Percentiles rank a stretch among this genome's conserved stretches.
Conservation (phyloP, 2,797 vertebrate species). For the Enteromius mattozi region DNA sequence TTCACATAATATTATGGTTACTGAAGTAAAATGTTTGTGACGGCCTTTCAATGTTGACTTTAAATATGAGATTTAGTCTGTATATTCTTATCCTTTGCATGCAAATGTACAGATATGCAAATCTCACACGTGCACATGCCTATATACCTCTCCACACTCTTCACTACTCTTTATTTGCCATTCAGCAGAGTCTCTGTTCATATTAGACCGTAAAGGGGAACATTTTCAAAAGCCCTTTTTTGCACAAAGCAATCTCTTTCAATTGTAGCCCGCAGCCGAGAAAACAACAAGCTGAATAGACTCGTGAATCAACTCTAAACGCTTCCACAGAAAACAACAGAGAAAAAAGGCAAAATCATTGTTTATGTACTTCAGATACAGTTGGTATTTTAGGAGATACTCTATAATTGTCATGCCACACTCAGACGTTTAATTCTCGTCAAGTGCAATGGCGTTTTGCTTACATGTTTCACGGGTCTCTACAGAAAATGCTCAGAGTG, state of each 20-base stretch:
- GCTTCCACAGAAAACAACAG: constrained; percentile 49
- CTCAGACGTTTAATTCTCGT: constrained; percentile 26
- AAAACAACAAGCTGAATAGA: constrained; percentile 71
- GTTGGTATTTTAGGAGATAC: constrained; percentile 64
- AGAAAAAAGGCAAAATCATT: constrained; percentile 27
- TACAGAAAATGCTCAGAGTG: constrained; percentile 69
- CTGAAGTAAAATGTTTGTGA: neutral
- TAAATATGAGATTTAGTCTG: neutral
- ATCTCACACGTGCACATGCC: neutral
- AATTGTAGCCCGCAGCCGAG: constrained; percentile 73
- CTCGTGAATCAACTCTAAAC: constrained; percentile 46
- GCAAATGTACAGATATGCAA: constrained; percentile 33
- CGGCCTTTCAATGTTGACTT: neutral
- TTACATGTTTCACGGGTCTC: constrained; percentile 69
- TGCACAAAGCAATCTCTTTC: constrained; percentile 73
- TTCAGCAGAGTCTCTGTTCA: constrained; percentile 66
- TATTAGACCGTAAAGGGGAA: constrained; percentile 66
- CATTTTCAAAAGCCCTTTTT: constrained; percentile 73
- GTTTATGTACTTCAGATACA: constrained; percentile 31
- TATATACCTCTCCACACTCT: neutral
- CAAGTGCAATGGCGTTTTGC: constrained; percentile 22
- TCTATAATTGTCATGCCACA: constrained; percentile 52
- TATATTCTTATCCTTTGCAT: neutral
- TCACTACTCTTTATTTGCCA: constrained; percentile 20
- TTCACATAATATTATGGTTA: no score